phyloP scores from a whole-genome alignment of 2,797 vertebrate genomes.

The Tiaroga cobitis region DNA sequence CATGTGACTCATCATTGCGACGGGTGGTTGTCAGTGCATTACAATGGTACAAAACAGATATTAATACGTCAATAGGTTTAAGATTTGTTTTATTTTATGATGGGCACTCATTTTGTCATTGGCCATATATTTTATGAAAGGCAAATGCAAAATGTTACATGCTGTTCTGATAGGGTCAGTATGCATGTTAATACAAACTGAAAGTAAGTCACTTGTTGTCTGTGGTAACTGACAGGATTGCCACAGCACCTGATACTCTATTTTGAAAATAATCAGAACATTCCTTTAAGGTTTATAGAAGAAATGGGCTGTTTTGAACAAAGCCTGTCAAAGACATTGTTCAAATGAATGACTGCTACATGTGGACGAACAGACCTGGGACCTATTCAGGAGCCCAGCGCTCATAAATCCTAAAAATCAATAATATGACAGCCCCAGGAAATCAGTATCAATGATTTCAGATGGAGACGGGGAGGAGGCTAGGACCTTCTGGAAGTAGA shows the following conservation, averaged over 20 bases:
- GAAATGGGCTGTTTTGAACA: constrained; percentile 19
- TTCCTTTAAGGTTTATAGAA: background rate
- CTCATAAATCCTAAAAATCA: constrained; percentile 82
- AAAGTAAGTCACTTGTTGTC: background rate
- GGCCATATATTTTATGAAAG: too few species aligned
- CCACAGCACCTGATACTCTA: background rate
- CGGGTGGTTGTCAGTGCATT: too few species aligned
- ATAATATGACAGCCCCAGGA: constrained; percentile 75
- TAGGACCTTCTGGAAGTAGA: constrained; percentile 67
- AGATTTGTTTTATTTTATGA: too few species aligned
- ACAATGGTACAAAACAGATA: too few species aligned
- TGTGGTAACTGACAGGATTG: background rate
- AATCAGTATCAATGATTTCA: constrained; percentile 83
- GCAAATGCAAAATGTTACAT: too few species aligned
- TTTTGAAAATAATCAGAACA: background rate
- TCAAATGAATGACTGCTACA: constrained; percentile 77
- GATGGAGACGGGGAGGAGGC: constrained; percentile 64
- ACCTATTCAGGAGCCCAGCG: constrained; percentile 69
- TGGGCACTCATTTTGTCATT: too few species aligned
- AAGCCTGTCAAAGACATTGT: constrained; percentile 69
- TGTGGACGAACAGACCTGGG: constrained; percentile 66
- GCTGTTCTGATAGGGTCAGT: too few species aligned
- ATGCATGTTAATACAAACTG: background rate
- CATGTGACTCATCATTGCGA: too few species aligned
- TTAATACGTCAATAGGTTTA: too few species aligned